Percentiles rank a stretch among this genome's conserved stretches.
Evolutionary conservation across 1,140 invertebrate genomes (phyloP).

Genomic region (Dendroctonus valens): DNA sequence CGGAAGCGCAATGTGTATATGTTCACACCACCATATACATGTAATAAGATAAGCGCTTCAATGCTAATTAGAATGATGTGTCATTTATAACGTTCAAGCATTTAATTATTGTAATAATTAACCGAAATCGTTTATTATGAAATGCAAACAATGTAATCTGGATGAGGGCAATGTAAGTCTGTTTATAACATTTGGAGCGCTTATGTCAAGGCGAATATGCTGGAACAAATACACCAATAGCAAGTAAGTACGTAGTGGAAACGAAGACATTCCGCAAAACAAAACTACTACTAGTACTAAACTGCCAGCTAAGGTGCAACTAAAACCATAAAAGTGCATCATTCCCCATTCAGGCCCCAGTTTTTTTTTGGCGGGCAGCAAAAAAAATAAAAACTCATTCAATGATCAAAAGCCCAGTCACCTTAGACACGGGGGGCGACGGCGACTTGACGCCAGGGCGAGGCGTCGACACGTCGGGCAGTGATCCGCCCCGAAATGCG

Average conservation of each 20-base stretch:
- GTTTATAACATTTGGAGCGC: too few relatives aligned
- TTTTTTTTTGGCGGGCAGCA: not conserved
- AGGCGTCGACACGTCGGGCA: conserved; percentile 73
- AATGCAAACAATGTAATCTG: too few relatives aligned
- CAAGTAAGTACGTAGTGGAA: too few relatives aligned
- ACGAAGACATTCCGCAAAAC: too few relatives aligned
- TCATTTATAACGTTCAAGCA: not conserved
- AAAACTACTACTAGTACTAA: too few relatives aligned
- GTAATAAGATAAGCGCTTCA: not conserved
- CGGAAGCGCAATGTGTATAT: not conserved
- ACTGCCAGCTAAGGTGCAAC: too few relatives aligned
- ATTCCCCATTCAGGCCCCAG: not conserved
- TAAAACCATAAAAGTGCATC: too few relatives aligned
- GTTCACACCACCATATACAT: not conserved
- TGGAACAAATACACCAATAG: too few relatives aligned
- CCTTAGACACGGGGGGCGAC: conserved; percentile 36
- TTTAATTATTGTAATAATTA: conserved; percentile 2
- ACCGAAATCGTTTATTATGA: not conserved
- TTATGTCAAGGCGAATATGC: too few relatives aligned
- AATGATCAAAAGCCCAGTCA: conserved; percentile 2
- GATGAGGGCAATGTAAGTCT: too few relatives aligned
- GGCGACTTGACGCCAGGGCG: conserved; percentile 36
- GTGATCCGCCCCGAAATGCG: conserved; percentile 68
- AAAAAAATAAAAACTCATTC: not conserved
- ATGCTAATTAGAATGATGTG: conserved; percentile 5